Evolutionary conservation across 1,140 invertebrate genomes (phyloP), one percentile per base, ranked within the genome.

Genomic region (Drosophila tsacasi): DNA sequence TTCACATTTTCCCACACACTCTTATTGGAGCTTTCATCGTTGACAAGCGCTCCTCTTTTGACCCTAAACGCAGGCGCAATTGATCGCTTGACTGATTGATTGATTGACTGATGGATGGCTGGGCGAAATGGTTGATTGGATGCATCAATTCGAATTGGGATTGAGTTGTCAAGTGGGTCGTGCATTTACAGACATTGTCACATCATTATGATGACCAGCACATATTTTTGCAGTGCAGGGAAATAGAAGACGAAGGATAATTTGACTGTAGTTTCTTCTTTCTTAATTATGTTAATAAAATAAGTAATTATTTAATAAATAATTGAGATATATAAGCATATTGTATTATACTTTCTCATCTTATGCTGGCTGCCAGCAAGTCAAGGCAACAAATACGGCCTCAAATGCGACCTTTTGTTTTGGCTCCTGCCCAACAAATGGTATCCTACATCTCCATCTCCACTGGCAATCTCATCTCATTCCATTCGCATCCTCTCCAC

Each of bases 21-120:
- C 46, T 74, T 44, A 69, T 63, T 71, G 68, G 54, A 62, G 46
- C 63, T 59, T 67, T 79, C 66, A 71, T 49, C 68, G 44, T 42
- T 68, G 79, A 81, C 83, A 82, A 74, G 84, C 60, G 67, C 63
- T 67, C 74, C 67, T 66, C 68, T 63, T 73, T 79, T 82, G 79
- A 86, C 83, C 79, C 67, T 52, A 63, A 79, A 68, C 58, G 61
- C 49, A 67, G 63, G 69, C 68, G 54, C 76, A 63, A 83, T 77
- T 83, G 66, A 68, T 71, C 52, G 76, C 60, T 79, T 71, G 73
- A 78, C 57, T 68, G 75, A 68, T 68, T 68, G 76, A 89, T 83
- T 89, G 83, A 87, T 83, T 83, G 84, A 81, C 76, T 73, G 68
- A 66, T 76, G 62, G 76, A 78, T 67, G 50, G 74, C 42, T 63